Conservation (phyloP, 1,140 invertebrate species). For the Lepidurus arcticus region DNA sequence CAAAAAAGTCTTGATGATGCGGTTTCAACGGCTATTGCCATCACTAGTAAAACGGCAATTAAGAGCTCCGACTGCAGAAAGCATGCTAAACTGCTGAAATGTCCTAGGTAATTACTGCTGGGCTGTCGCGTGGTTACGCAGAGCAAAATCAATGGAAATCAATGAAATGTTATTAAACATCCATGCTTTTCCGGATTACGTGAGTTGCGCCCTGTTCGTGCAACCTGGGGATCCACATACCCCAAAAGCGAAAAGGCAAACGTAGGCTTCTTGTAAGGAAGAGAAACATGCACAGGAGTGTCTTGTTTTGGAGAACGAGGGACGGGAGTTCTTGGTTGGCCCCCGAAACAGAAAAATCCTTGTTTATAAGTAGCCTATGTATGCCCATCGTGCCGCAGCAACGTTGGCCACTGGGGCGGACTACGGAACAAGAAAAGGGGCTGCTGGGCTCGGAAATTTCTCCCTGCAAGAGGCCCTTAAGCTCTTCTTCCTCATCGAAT, state of each 20-base stretch:
- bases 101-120: neutral
- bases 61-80: no score
- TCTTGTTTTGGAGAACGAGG: neutral
- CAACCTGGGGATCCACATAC: neutral
- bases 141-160: neutral
- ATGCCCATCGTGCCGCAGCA: slow-evolving; percentile 11
- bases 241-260: neutral
- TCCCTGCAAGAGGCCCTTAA: neutral
- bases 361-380: neutral
- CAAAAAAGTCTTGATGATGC: no score
- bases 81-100: no score
- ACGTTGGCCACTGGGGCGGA: neutral
- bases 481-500: neutral
- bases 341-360: no score
- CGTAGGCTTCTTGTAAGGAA: neutral
- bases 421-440: neutral
- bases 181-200: neutral
- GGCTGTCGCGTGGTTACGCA: neutral
- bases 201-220: neutral
- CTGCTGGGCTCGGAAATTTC: neutral
- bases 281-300: neutral
- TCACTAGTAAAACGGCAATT: no score
- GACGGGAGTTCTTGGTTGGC: no score
- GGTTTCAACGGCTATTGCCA: no score
- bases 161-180: neutral